Evolutionary conservation across 2,888 invertebrate species (phyloP).

Genomic region (Drosophila nr. perissopoda): DNA sequence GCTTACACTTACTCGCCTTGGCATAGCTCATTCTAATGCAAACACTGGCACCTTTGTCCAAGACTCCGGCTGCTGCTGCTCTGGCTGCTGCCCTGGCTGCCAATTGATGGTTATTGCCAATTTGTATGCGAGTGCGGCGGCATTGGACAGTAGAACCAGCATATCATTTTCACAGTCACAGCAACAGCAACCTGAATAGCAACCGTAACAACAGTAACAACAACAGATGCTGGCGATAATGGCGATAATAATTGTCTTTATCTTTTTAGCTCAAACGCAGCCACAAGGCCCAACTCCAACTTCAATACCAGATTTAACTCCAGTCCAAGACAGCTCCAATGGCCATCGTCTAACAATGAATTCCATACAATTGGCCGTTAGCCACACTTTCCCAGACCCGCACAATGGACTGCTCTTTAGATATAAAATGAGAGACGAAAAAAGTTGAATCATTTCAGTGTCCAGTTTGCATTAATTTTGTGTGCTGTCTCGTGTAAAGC

Average conservation of each 20-base stretch:
- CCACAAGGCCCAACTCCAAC: conserved; percentile 37
- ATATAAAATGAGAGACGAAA: conserved; percentile 46
- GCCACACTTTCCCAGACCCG: conserved; percentile 76
- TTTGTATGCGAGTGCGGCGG: conserved; percentile 66
- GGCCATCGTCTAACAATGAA: conserved; percentile 55
- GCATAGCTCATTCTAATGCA: conserved; percentile 78
- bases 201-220: conserved; percentile 33
- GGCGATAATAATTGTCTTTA: conserved; percentile 81
- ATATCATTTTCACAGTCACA: conserved; percentile 65
- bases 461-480: conserved; percentile 69
- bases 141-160: conserved; percentile 51
- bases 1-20: conserved; percentile 1
- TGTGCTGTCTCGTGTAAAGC: conserved; percentile 40
- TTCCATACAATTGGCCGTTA: conserved; percentile 56
- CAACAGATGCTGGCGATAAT: conserved; percentile 77
- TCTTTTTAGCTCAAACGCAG: conserved; percentile 71
- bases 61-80: conserved; percentile 38
- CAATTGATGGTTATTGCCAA: conserved; percentile 80
- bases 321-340: conserved; percentile 16
- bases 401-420: conserved; percentile 61
- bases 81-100: conserved; percentile 43
- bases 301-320: neutral
- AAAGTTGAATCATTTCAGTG: conserved; percentile 53
- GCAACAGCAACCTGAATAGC: conserved; percentile 25
- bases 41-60: conserved; percentile 54